phyloP scores from a whole-genome alignment of 2,888 invertebrate genomes.

The Drosophila anomelani region DNA sequence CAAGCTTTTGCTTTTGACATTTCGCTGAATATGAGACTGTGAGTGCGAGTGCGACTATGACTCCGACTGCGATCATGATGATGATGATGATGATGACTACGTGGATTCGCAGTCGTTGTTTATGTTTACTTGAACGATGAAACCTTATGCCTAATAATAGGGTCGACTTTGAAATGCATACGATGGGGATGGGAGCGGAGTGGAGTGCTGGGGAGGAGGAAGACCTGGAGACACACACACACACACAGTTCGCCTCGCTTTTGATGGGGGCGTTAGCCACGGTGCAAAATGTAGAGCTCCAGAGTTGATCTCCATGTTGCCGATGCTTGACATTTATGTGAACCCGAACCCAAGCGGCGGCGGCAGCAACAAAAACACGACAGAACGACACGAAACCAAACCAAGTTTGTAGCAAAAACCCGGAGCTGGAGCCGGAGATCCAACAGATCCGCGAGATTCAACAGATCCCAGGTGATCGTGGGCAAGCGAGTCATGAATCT shows the following conservation, averaged over 20 bases:
- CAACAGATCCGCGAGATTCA: conserved; percentile 27
- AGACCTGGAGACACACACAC: conserved; percentile 32
- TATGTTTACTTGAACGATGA: conserved; percentile 66
- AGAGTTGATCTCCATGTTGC: conserved; percentile 65
- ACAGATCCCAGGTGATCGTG: conserved; percentile 31
- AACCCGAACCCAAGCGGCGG: conserved; percentile 72
- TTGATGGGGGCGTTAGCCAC: conserved; percentile 69
- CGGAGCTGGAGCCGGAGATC: conserved; percentile 21
- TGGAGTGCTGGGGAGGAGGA: conserved; percentile 26
- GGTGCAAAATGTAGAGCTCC: conserved; percentile 71
- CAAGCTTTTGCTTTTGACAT: conserved; percentile 58
- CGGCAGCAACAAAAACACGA: conserved; percentile 69
- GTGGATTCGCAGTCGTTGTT: conserved; percentile 36
- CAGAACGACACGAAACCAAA: conserved; percentile 35
- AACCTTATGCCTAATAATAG: conserved; percentile 76
- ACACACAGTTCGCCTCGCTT: conserved; percentile 29
- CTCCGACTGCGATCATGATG: background rate
- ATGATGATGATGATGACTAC: conserved; percentile 30
- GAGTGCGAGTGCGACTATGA: background rate
- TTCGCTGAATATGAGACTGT: conserved; percentile 42
- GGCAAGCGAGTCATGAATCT: conserved; percentile 75
- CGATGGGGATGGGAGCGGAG: conserved; percentile 13
- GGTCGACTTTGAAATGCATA: conserved; percentile 81
- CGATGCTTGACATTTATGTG: conserved; percentile 80
- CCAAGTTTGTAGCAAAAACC: conserved; percentile 4